phyloP scores from a whole-genome alignment of 2,113 vertebrate genomes.

The Paedocypris sp. region DNA sequence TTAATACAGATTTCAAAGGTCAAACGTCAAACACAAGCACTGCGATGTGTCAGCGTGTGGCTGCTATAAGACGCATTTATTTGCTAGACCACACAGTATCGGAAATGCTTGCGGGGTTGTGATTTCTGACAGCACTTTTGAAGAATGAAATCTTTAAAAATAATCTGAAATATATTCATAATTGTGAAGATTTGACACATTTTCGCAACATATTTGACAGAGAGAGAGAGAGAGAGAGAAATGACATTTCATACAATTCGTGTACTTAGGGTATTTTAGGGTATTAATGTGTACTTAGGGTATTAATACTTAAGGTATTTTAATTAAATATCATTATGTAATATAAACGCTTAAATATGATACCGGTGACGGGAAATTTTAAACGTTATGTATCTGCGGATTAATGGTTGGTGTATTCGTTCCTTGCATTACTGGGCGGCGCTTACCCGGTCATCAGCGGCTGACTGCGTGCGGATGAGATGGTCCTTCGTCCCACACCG shows the following conservation, averaged over 20 bases:
- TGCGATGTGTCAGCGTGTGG: background rate
- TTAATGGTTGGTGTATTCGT: background rate
- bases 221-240: too few relatives aligned
- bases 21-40: background rate
- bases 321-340: too few relatives aligned
- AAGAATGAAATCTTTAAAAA: too few relatives aligned
- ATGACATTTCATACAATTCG: too few relatives aligned
- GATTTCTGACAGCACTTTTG: background rate
- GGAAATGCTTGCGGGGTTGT: background rate
- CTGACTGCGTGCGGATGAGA: slow-evolving; percentile 48
- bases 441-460: slow-evolving; percentile 52
- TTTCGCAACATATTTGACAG: too few relatives aligned
- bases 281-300: too few relatives aligned
- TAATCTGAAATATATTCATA: too few relatives aligned
- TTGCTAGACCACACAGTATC: background rate
- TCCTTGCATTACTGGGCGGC: background rate
- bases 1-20: background rate
- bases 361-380: too few relatives aligned
- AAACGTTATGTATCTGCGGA: background rate
- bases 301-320: too few relatives aligned
- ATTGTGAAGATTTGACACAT: too few relatives aligned
- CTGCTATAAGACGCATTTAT: background rate
- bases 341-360: too few relatives aligned
- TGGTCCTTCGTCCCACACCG: slow-evolving; percentile 46
- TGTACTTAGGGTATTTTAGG: too few relatives aligned